phyloP scores from a whole-genome alignment of 2,113 vertebrate genomes.

The Psittacara wagleri region DNA sequence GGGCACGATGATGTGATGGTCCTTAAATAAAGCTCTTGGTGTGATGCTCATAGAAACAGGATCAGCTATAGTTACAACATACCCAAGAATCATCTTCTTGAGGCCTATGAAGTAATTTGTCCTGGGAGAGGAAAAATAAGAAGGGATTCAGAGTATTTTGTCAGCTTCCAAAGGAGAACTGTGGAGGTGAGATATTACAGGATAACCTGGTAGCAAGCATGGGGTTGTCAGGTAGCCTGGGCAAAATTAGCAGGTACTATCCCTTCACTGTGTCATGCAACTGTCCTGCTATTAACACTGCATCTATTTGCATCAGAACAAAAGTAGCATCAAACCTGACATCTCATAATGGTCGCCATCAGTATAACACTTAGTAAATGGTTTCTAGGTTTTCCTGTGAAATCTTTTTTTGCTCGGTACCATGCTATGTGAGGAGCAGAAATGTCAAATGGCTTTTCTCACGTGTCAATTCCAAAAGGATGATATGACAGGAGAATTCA shows the following conservation, averaged over 20 bases:
- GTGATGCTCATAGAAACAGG: background rate
- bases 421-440: background rate
- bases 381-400: background rate
- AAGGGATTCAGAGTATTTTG: background rate
- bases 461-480: background rate
- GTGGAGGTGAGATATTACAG: background rate
- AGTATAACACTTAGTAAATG: background rate
- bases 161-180: background rate
- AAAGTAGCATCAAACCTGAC: background rate
- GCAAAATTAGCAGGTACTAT: background rate
- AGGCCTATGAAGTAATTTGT: background rate
- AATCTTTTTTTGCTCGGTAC: background rate
- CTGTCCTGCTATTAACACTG: background rate
- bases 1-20: background rate
- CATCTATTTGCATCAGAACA: background rate
- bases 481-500: background rate
- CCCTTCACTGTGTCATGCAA: background rate
- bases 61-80: background rate
- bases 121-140: background rate
- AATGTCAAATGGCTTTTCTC: background rate
- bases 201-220: background rate
- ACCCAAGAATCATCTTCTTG: background rate
- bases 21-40: background rate
- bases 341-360: background rate
- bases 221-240: background rate